Conservation (phyloP, 2,888 invertebrate species). For the Oscheius sp. region DNA sequence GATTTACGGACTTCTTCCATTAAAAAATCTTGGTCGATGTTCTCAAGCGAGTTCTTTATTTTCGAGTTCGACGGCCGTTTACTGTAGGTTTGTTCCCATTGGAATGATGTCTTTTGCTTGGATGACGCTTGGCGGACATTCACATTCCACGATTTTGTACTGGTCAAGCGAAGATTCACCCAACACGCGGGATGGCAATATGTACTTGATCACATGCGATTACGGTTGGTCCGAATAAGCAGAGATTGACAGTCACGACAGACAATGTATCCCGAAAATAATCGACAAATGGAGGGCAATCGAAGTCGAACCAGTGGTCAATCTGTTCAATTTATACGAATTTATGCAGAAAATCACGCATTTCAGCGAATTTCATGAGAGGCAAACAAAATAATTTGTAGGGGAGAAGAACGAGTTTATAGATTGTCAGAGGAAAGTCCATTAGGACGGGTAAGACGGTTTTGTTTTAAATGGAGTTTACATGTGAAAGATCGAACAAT, state of each 20-base stretch:
- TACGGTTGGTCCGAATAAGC: slow-evolving; percentile 67
- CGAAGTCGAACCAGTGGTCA: slow-evolving; percentile 82
- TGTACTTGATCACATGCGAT: slow-evolving; percentile 82
- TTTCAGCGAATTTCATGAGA: slow-evolving; percentile 60
- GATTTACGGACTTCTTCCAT: slow-evolving; percentile 6
- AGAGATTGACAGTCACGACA: background rate
- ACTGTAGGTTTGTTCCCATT: slow-evolving; percentile 76
- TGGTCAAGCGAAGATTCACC: slow-evolving; percentile 81
- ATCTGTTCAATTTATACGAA: slow-evolving; percentile 86
- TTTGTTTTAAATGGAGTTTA: slow-evolving; percentile 67
- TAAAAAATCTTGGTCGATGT: slow-evolving; percentile 30
- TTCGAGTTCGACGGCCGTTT: background rate
- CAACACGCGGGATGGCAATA: slow-evolving; percentile 79
- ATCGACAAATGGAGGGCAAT: slow-evolving; percentile 72
- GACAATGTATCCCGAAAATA: slow-evolving; percentile 20
- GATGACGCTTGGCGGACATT: slow-evolving; percentile 84
- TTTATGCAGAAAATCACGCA: slow-evolving; percentile 84
- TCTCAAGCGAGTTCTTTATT: slow-evolving; percentile 6
- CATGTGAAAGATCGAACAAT: slow-evolving; percentile 59
- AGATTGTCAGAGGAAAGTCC: slow-evolving; percentile 40
- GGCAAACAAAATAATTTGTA: slow-evolving; percentile 13
- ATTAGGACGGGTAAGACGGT: slow-evolving; percentile 42
- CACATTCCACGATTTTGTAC: slow-evolving; percentile 81
- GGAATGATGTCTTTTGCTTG: slow-evolving; percentile 81
- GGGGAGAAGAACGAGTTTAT: background rate